These are phyloP conservation scores for Campopleginae sp. DNA, from an alignment of 2,888 invertebrate species.

Conservation along the genomic window DNA sequence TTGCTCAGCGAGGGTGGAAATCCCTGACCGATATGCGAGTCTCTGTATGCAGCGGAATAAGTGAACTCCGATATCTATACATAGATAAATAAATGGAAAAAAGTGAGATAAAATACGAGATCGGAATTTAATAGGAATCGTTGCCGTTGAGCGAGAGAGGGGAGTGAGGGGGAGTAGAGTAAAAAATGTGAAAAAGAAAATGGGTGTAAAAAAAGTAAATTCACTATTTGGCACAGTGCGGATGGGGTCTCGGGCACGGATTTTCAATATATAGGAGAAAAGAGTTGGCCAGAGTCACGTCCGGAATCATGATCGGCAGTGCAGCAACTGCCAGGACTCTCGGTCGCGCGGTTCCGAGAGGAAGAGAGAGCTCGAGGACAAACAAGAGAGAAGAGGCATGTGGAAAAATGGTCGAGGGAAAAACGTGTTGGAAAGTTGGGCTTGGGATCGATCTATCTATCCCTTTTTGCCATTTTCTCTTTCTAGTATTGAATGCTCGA, in stretches of 20 bases:
- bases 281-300: slow-evolving; percentile 65
- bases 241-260: slow-evolving; percentile 53
- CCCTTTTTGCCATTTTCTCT: slow-evolving; percentile 17
- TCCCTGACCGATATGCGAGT: slow-evolving; percentile 38
- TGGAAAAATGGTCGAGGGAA: slow-evolving; percentile 66
- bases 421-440: slow-evolving; percentile 68
- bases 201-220: slow-evolving; percentile 60
- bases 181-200: slow-evolving; percentile 50
- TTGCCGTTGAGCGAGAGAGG: slow-evolving; percentile 40
- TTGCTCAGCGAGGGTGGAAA: slow-evolving; percentile 18
- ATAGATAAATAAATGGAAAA: slow-evolving; percentile 20
- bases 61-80: neutral
- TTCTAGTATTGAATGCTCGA: slow-evolving; percentile 48
- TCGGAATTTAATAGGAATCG: slow-evolving; percentile 64
- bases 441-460: slow-evolving; percentile 55
- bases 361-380: slow-evolving; percentile 8
- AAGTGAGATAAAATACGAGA: slow-evolving; percentile 51
- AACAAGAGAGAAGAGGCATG: slow-evolving; percentile 29
- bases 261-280: slow-evolving; percentile 53
- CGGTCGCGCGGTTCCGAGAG: neutral
- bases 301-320: slow-evolving; percentile 68
- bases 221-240: slow-evolving; percentile 68
- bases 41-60: neutral
- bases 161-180: slow-evolving; percentile 17
- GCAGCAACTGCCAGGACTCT: slow-evolving; percentile 42